Evolutionary conservation across 53 echinoderm and acorn worm species (phyloP).

Genomic region (Arbacia lixula): DNA sequence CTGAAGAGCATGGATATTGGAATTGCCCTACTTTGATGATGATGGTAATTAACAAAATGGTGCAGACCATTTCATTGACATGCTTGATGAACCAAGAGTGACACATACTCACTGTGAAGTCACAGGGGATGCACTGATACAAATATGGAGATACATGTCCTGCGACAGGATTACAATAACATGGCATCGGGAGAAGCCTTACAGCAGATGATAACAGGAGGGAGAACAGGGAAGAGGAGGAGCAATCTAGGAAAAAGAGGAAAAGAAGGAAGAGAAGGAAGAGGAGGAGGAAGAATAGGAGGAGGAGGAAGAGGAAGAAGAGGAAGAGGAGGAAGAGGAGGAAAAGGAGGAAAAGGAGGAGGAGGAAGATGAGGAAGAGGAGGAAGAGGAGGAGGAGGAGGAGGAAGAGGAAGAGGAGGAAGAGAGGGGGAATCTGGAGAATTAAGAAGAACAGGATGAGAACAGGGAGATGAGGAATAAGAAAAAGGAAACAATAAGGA

Average conservation of each 20-base stretch:
- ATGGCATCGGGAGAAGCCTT: too few species aligned
- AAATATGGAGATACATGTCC: too few species aligned
- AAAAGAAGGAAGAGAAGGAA: neutral
- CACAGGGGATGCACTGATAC: too few species aligned
- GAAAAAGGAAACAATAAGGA: too few species aligned
- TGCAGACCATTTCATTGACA: too few species aligned
- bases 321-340: neutral
- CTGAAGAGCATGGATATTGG: too few species aligned
- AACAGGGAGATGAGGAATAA: neutral
- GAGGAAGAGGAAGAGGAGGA: neutral
- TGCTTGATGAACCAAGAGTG: too few species aligned
- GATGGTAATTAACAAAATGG: too few species aligned
- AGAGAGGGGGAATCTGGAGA: neutral
- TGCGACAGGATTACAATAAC: too few species aligned
- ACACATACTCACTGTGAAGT: too few species aligned
- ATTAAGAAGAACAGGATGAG: neutral
- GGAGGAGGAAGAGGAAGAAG: conserved; percentile 5
- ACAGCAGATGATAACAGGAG: too few species aligned
- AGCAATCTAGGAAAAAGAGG: neutral
- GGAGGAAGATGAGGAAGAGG: neutral
- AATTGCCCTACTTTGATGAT: too few species aligned
- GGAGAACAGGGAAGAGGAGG: neutral
- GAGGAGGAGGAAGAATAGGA: neutral
- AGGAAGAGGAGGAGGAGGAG: neutral
- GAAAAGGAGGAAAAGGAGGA: neutral